Conservation (phyloP, 2,888 invertebrate genomes). For the Athalia cordata region DNA sequence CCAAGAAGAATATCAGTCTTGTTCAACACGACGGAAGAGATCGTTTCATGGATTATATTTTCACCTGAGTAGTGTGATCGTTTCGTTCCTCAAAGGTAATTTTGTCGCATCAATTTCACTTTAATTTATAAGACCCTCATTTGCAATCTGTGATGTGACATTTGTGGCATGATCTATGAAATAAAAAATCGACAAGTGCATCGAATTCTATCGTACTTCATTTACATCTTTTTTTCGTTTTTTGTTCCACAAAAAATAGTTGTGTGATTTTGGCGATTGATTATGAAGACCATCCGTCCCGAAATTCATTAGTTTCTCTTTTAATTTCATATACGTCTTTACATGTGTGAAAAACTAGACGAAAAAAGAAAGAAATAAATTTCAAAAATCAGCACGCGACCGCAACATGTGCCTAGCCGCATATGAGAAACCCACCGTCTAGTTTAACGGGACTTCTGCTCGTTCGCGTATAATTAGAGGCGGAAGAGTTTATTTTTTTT, state of each 20-base stretch:
- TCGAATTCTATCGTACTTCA: no score
- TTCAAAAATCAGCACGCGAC: background rate
- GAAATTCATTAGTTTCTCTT: no score
- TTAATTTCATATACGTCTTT: no score
- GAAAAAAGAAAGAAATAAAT: background rate
- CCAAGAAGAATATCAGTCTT: constrained; percentile 22
- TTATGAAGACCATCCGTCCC: no score
- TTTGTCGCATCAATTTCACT: background rate
- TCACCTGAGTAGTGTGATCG: background rate
- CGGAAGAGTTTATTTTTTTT: background rate
- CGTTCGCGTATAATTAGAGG: background rate
- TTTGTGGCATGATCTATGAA: background rate
- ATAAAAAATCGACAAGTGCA: no score
- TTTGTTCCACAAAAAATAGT: no score
- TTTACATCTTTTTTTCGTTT: no score
- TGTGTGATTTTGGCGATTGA: no score
- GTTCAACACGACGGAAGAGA: constrained; percentile 23
- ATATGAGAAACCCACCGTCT: background rate
- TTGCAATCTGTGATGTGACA: background rate
- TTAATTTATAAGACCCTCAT: no score
- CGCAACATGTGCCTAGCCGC: background rate
- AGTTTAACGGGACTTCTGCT: background rate
- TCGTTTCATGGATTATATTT: constrained; percentile 33
- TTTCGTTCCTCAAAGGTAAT: constrained; percentile 19
- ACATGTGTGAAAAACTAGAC: no score